Percentiles rank a stretch among this genome's conserved stretches.
Evolutionary conservation across 2,888 invertebrate species (phyloP).

Genomic region (Drosophila paracracens): DNA sequence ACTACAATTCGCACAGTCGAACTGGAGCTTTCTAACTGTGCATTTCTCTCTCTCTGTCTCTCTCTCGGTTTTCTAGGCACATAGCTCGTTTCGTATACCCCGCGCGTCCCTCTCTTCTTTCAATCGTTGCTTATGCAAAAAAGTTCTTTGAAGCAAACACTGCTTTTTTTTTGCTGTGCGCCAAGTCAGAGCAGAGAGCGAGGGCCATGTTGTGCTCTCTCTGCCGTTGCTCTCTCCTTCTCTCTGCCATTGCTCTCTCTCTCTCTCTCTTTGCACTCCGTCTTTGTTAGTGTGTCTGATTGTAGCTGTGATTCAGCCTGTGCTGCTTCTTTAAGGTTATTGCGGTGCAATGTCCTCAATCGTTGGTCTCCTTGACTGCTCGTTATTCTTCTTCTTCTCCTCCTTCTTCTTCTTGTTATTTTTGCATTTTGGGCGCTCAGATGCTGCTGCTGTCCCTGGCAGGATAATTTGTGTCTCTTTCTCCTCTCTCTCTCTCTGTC

Average conservation of each 20-base stretch:
- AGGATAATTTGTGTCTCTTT: conserved; percentile 35
- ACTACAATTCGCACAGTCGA: conserved; percentile 30
- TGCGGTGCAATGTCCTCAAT: conserved; percentile 83
- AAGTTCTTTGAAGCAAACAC: conserved; percentile 45
- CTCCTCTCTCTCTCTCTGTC: conserved; percentile 6
- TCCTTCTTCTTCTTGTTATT: conserved; percentile 11
- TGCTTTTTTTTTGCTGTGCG: conserved; percentile 62
- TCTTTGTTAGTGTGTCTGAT: conserved; percentile 27
- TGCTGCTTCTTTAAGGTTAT: conserved; percentile 81
- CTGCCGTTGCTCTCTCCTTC: conserved; percentile 6
- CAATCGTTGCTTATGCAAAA: conserved; percentile 30
- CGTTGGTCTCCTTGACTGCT: conserved; percentile 65
- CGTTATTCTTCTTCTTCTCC: conserved; percentile 17
- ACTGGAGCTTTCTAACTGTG: conserved; percentile 58
- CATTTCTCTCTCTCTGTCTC: conserved; percentile 11
- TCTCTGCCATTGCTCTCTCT: conserved; percentile 1
- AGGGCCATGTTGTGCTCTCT: conserved; percentile 5
- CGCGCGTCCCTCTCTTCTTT: conserved; percentile 16
- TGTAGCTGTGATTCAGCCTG: conserved; percentile 50
- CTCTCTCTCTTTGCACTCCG: conserved; percentile 10
- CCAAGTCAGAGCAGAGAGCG: conserved; percentile 55
- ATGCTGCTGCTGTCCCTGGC: conserved; percentile 63
- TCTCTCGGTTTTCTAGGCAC: conserved; percentile 46
- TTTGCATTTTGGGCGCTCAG: conserved; percentile 68
- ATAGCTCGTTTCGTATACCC: conserved; percentile 21